Conservation (phyloP, 2,888 invertebrate genomes). For the Synergus gifuensis region DNA sequence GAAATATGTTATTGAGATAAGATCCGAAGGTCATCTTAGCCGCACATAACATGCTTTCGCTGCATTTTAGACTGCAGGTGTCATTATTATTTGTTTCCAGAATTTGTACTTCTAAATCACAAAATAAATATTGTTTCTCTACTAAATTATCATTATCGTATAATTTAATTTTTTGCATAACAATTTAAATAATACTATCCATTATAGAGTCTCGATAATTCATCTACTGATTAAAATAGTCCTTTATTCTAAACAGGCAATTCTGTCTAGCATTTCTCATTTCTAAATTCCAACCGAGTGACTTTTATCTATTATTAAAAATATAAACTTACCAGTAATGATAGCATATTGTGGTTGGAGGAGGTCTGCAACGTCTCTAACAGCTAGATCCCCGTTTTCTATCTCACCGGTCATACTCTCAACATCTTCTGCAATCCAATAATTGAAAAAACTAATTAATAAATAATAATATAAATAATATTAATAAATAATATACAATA, state of each 20-base stretch:
- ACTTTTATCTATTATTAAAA: not conserved
- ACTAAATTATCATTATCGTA: not conserved
- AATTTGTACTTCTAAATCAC: not conserved
- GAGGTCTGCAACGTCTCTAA: slow-evolving; percentile 91
- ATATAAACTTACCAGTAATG: slow-evolving; percentile 83
- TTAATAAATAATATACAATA: slow-evolving; percentile 30
- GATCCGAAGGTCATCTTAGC: slow-evolving; percentile 11
- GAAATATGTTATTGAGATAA: slow-evolving; percentile 24
- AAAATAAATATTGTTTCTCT: not conserved
- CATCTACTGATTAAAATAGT: not conserved
- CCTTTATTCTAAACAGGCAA: too few species aligned
- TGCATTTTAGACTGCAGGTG: not conserved
- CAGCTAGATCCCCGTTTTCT: slow-evolving; percentile 83
- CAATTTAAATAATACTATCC: not conserved
- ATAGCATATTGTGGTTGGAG: slow-evolving; percentile 93
- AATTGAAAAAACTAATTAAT: slow-evolving; percentile 21
- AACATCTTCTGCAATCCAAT: slow-evolving; percentile 75
- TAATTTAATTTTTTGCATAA: not conserved
- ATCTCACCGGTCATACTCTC: slow-evolving; percentile 79
- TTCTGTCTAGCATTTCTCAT: not conserved
- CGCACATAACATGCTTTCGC: not conserved
- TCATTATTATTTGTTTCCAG: not conserved
- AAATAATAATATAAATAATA: slow-evolving; percentile 46
- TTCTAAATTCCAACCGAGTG: too few species aligned
- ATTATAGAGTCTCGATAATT: not conserved